A percentile compares a stretch with the other conserved stretches of the same genome.
phyloP scores from a whole-genome alignment of 1,140 invertebrate genomes.

The Drosophila jambulina region DNA sequence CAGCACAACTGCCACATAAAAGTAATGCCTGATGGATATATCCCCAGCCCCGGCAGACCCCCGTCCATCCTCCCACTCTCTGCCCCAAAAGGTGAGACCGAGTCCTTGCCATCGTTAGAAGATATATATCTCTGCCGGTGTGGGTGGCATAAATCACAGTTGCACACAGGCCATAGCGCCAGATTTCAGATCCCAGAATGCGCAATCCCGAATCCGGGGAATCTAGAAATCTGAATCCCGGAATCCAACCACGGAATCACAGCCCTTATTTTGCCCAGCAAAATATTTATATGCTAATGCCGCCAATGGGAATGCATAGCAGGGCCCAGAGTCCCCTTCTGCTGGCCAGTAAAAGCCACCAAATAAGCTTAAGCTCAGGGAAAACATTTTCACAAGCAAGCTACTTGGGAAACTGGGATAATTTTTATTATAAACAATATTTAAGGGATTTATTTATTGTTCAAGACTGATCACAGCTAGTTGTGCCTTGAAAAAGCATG shows the following conservation, averaged over 20 bases:
- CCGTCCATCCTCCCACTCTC: background rate
- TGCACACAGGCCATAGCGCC: constrained; percentile 20
- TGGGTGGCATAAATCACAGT: constrained; percentile 53
- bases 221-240: background rate
- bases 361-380: constrained; percentile 1
- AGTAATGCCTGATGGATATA: constrained; percentile 64
- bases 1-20: constrained; percentile 58
- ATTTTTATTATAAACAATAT: background rate
- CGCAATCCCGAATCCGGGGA: background rate
- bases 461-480: background rate
- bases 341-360: background rate
- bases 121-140: constrained; percentile 32
- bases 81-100: constrained; percentile 35
- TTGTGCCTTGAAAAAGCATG: background rate
- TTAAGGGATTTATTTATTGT: background rate
- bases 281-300: constrained; percentile 52
- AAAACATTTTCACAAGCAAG: constrained; percentile 5
- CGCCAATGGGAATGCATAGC: constrained; percentile 21
- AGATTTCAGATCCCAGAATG: constrained; percentile 24
- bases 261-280: constrained; percentile 28
- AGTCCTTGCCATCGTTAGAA: constrained; percentile 52
- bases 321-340: background rate
- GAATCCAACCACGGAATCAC: constrained; percentile 32
- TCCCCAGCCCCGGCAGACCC: background rate
- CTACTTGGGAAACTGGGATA: background rate